Percentiles rank a stretch among this genome's conserved stretches.
These are phyloP conservation scores for Tiphia femorata DNA, from an alignment of 2,888 invertebrate species.

Conservation along the genomic window DNA sequence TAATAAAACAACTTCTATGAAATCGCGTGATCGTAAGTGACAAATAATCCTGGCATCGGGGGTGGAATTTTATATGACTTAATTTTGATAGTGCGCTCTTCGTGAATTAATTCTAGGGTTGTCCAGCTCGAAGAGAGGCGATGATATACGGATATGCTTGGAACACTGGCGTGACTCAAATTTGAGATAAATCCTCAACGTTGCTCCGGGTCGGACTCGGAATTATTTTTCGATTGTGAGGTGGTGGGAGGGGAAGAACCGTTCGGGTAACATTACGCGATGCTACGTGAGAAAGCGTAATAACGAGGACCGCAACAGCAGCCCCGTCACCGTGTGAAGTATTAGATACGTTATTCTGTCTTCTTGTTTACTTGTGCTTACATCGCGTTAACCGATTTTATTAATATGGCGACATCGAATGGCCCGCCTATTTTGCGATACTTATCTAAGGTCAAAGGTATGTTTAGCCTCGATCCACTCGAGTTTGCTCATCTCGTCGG, in stretches of 20 bases:
- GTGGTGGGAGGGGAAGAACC: not conserved
- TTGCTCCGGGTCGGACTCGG: too few species aligned
- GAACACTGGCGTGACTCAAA: too few species aligned
- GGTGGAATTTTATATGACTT: too few species aligned
- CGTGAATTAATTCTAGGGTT: too few species aligned
- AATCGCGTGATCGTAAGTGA: too few species aligned
- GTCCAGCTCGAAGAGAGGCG: too few species aligned
- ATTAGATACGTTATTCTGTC: not conserved
- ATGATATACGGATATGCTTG: too few species aligned
- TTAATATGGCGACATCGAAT: not conserved
- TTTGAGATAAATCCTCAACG: too few species aligned
- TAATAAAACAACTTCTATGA: too few species aligned
- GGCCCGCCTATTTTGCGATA: not conserved
- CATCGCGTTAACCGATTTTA: constrained; percentile 2
- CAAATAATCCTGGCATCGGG: too few species aligned
- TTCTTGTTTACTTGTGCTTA: constrained; percentile 6
- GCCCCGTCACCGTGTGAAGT: constrained; percentile 4
- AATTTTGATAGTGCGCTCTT: too few species aligned
- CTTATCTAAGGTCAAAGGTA: constrained; percentile 31
- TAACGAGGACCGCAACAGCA: constrained; percentile 6
- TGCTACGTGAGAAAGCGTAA: constrained; percentile 7
- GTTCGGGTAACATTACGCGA: not conserved
- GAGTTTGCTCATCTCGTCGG: constrained; percentile 31
- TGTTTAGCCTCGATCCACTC: constrained; percentile 44
- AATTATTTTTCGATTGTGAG: too few species aligned